phyloP scores from a whole-genome alignment of 2,888 invertebrate genomes.

The Lasioglossum vierecki region DNA sequence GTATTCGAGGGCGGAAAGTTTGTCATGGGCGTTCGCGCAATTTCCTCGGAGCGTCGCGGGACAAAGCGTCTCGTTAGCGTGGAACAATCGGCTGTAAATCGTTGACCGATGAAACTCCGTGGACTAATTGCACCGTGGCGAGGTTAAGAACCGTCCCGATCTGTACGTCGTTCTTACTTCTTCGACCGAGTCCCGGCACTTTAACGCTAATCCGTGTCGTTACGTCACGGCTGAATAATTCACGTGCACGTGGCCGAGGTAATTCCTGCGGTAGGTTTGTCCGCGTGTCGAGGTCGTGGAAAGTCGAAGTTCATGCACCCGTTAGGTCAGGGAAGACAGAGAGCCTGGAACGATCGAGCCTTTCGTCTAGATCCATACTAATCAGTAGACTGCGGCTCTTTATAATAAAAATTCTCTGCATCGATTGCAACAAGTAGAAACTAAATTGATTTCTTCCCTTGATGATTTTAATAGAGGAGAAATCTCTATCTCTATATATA shows the following conservation, averaged over 20 bases:
- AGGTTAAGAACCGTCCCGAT: slow-evolving; percentile 54
- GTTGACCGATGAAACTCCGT: slow-evolving; percentile 52
- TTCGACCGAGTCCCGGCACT: slow-evolving; percentile 52
- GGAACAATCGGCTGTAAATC: slow-evolving; percentile 63
- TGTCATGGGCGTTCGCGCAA: slow-evolving; percentile 22
- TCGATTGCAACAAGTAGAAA: too few species aligned
- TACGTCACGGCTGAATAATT: slow-evolving; percentile 72
- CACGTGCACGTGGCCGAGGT: slow-evolving; percentile 59
- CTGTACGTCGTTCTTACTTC: slow-evolving; percentile 30
- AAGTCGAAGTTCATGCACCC: slow-evolving; percentile 41
- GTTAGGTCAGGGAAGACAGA: slow-evolving; percentile 1
- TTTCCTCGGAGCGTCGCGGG: slow-evolving; percentile 18
- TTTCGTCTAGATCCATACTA: slow-evolving; percentile 47
- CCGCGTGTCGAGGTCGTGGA: slow-evolving; percentile 23
- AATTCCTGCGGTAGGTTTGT: slow-evolving; percentile 65
- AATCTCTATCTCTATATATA: too few species aligned
- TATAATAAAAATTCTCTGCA: too few species aligned
- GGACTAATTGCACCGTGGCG: slow-evolving; percentile 52
- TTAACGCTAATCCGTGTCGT: slow-evolving; percentile 69
- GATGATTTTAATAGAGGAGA: too few species aligned
- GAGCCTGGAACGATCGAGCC: not conserved
- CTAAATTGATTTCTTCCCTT: too few species aligned
- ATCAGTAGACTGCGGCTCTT: slow-evolving; percentile 20
- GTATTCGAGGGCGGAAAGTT: not conserved
- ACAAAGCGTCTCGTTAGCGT: slow-evolving; percentile 59